phyloP scores from a whole-genome alignment of 1,140 invertebrate genomes.

The Octopus sinensis region DNA sequence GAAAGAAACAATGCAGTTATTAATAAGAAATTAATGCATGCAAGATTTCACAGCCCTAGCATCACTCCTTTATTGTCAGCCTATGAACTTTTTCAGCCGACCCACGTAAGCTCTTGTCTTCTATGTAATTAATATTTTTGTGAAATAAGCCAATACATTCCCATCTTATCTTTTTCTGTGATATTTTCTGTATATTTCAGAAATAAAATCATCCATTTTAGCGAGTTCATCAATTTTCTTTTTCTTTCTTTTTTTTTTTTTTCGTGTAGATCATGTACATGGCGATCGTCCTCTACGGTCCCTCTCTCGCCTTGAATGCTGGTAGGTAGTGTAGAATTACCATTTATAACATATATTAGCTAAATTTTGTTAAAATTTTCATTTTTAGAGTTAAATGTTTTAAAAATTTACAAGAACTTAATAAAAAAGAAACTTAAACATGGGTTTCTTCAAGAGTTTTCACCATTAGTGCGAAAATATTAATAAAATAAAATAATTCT shows the following conservation, averaged over 20 bases:
- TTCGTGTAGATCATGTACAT: conserved; percentile 75
- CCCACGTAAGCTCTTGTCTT: no score
- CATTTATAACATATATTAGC: not conserved
- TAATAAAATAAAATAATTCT: not conserved
- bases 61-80: no score
- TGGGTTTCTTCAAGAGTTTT: not conserved
- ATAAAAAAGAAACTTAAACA: not conserved
- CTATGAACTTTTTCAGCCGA: no score
- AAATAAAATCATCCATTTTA: no score
- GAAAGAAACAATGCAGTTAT: no score
- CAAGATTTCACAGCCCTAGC: no score
- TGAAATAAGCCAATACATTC: no score
- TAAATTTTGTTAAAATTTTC: not conserved
- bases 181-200: no score
- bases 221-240: no score
- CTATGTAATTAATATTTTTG: no score
- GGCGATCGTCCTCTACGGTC: conserved; percentile 86
- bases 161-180: no score
- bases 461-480: not conserved
- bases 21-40: no score
- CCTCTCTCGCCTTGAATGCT: conserved; percentile 69
- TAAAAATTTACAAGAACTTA: not conserved
- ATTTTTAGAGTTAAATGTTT: not conserved
- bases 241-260: not conserved
- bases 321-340: conserved; percentile 21